phyloP scores from a whole-genome alignment of 2,797 vertebrate genomes.

The Cirrhinus molitorella region DNA sequence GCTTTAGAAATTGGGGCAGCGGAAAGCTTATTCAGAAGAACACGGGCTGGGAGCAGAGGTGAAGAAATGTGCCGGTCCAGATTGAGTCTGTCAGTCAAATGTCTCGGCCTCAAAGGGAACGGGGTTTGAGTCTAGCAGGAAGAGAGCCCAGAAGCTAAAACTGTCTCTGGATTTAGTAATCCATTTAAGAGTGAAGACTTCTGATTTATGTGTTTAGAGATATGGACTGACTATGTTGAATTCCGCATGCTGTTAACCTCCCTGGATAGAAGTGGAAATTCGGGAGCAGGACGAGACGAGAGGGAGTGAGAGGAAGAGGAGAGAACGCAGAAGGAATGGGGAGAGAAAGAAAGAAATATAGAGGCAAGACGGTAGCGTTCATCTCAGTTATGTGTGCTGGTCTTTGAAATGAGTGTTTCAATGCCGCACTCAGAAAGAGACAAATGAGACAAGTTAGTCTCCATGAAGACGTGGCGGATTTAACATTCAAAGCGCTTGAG shows the following conservation, averaged over 20 bases:
- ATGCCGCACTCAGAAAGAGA: conserved; percentile 40
- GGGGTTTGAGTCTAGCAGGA: conserved; percentile 44
- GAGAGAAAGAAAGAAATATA: conserved; percentile 1
- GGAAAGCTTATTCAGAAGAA: conserved; percentile 28
- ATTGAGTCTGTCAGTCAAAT: conserved; percentile 59
- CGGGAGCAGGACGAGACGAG: background rate
- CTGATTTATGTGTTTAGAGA: conserved; percentile 52
- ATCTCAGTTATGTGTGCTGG: conserved; percentile 1
- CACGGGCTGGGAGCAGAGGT: conserved; percentile 39
- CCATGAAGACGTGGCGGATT: conserved; percentile 37
- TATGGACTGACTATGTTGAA: conserved; percentile 37
- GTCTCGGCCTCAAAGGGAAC: conserved; percentile 42
- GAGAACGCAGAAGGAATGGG: background rate
- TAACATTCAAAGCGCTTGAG: conserved; percentile 52
- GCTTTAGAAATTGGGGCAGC: conserved; percentile 36
- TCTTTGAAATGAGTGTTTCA: conserved; percentile 44
- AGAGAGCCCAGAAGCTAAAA: conserved; percentile 53
- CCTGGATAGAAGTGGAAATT: conserved; percentile 31
- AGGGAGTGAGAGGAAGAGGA: conserved; percentile 23
- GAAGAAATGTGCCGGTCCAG: conserved; percentile 51
- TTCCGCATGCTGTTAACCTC: conserved; percentile 36
- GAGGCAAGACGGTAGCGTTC: background rate
- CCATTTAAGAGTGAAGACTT: conserved; percentile 53
- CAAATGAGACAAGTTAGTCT: conserved; percentile 53
- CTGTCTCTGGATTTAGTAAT: conserved; percentile 54